Percentiles rank a stretch among this genome's conserved stretches.
Conservation (phyloP, 2,888 invertebrate species). For the Drosophila quinaria region DNA sequence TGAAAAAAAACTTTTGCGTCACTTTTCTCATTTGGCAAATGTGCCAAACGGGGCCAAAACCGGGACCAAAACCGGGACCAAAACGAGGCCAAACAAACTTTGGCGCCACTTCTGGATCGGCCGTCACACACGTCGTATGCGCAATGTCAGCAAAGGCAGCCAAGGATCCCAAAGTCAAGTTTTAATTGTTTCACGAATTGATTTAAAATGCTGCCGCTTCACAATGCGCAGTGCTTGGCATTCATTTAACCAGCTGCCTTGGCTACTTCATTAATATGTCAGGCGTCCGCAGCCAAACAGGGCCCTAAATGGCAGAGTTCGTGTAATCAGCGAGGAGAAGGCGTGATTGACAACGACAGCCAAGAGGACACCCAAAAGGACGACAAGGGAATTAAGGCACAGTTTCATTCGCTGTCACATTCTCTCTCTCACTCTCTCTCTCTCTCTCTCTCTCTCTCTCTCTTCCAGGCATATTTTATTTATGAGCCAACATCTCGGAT, state of each 20-base stretch:
- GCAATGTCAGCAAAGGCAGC: conserved; percentile 38
- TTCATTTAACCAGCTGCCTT: conserved; percentile 50
- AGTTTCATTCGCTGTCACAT: conserved; percentile 43
- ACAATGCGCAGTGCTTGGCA: conserved; percentile 24
- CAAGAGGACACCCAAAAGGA: conserved; percentile 4
- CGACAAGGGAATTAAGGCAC: conserved; percentile 51
- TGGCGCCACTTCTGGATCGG: neutral
- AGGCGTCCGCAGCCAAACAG: conserved; percentile 24
- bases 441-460: conserved; percentile 18
- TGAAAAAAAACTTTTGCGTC: conserved; percentile 45
- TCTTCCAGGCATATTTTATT: conserved; percentile 66
- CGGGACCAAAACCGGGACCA: conserved; percentile 13
- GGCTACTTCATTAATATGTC: conserved; percentile 71
- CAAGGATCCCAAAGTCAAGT: conserved; percentile 53
- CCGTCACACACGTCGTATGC: conserved; percentile 52
- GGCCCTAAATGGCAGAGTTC: conserved; percentile 63
- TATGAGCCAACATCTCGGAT: conserved; percentile 52
- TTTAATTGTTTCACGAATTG: conserved; percentile 75
- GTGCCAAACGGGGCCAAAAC: conserved; percentile 30
- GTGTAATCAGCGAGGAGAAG: conserved; percentile 67
- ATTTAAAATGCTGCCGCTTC: conserved; percentile 64
- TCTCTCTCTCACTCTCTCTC: conserved; percentile 13
- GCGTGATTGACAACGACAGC: conserved; percentile 66
- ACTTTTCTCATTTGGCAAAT: conserved; percentile 54
- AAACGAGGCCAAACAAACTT: conserved; percentile 42